phyloP scores from a whole-genome alignment of 2,113 vertebrate species.

The Rhinoderma darwinii region DNA sequence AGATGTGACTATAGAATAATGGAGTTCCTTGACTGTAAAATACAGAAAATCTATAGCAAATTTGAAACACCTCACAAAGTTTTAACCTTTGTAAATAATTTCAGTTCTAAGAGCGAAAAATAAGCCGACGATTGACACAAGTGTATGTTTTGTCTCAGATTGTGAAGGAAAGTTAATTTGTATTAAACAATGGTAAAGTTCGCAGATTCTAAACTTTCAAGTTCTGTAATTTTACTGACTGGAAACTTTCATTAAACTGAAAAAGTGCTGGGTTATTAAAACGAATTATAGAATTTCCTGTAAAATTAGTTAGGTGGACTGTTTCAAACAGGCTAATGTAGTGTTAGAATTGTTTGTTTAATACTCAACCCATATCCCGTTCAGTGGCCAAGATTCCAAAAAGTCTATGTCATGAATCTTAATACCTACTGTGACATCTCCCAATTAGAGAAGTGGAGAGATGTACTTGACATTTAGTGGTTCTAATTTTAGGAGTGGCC shows the following conservation, averaged over 20 bases:
- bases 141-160: conserved; percentile 28
- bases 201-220: conserved; percentile 38
- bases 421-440: neutral
- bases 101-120: conserved; percentile 19
- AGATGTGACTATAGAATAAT: conserved; percentile 25
- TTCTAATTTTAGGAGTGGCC: conserved; percentile 2
- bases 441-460: conserved; percentile 16
- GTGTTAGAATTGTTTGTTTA: neutral
- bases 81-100: conserved; percentile 38
- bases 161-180: conserved; percentile 36
- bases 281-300: conserved; percentile 29
- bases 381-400: neutral
- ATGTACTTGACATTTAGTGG: neutral
- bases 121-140: conserved; percentile 16
- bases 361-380: neutral
- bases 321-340: neutral
- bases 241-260: conserved; percentile 34
- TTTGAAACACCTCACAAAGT: conserved; percentile 35
- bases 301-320: conserved; percentile 1
- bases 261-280: conserved; percentile 24
- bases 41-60: neutral
- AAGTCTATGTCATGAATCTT: neutral
- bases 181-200: conserved; percentile 23
- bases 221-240: conserved; percentile 19
- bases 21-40: neutral